phyloP scores from a whole-genome alignment of 2,113 vertebrate species.

The Myxocyprinus asiaticus region DNA sequence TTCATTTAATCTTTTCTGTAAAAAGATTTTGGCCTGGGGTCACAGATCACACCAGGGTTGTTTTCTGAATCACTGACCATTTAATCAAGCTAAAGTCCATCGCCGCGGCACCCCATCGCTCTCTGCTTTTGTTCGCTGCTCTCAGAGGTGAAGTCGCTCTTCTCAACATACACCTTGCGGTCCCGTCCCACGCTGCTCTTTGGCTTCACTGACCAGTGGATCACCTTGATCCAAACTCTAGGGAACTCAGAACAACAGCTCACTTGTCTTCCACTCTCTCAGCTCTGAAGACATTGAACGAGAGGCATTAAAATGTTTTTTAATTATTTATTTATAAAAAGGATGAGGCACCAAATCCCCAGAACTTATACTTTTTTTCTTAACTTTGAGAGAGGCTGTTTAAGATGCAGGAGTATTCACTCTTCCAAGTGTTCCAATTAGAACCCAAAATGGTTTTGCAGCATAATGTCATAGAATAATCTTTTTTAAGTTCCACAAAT shows the following conservation, averaged over 20 bases:
- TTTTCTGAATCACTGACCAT: constrained; percentile 89
- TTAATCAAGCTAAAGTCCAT: constrained; percentile 89
- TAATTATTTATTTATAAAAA: too few species aligned
- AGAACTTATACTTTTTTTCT: too few species aligned
- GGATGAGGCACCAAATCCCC: too few species aligned
- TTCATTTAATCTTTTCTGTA: constrained; percentile 81
- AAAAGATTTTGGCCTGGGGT: constrained; percentile 73
- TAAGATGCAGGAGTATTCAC: too few species aligned
- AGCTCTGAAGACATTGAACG: neutral
- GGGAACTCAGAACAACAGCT: neutral
- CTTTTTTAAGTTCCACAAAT: too few species aligned
- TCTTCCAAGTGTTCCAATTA: too few species aligned
- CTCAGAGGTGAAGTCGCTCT: constrained; percentile 79
- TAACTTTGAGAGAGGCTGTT: too few species aligned
- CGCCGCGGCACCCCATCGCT: constrained; percentile 69
- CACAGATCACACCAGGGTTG: constrained; percentile 85
- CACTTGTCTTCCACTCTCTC: neutral
- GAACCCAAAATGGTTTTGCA: too few species aligned
- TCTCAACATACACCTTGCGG: constrained; percentile 61
- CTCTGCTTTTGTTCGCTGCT: constrained; percentile 76
- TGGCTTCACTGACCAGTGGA: constrained; percentile 63
- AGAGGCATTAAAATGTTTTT: too few species aligned
- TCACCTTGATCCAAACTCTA: constrained; percentile 70
- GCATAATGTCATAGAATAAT: too few species aligned
- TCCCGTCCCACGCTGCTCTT: constrained; percentile 70